Evolutionary conservation across 1,140 invertebrate species (phyloP), one percentile per base, ranked within the genome.

Genomic region (Drosophila melanogaster): DNA sequence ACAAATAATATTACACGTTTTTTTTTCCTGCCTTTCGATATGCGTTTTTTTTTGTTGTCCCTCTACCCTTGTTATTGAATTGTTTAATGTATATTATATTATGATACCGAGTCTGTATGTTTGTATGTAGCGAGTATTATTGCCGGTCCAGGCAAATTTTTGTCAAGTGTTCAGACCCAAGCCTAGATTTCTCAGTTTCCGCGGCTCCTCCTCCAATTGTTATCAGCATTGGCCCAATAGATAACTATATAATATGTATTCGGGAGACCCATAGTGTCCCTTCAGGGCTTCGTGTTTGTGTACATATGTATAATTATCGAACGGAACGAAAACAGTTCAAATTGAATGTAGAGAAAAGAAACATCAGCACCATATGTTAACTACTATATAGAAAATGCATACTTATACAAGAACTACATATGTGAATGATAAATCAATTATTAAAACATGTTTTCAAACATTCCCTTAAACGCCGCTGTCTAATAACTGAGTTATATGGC

Each of bases 31-130:
- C 73, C 73, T 59, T 62, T 71, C 61, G 47, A 76, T 50, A 74
- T 54, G 24, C 49, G 19, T 66, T 75, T 81, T 79, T 76, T 67
- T 67, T 66, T 62, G 66, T 37, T 24, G 47, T 67, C 47, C 41
- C 60, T 61, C 37, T 24, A 47, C 41, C 66, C 61, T 83, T 89
- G 84, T 87, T 87, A 87, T 87, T 60, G 62, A 77, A 89, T 79
- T 87, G 64, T 81, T 81, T 79, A 79, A 69, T 79, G 76, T 79
- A 67, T 78, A 85, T 85, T 85, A 85, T 84, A 83, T 83, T 81
- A 83, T 71, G 69, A 70, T 76, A 65, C 64, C 59, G 64, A 49
- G 67, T 67, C 41, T 62, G 24, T 60, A 55, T 57, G 49, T 50
- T 35, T 71, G 62, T 77, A 53, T 61, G 81, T 71, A 70, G 76